Base-by-base conservation (phyloP, 2,888 invertebrate species). In the Bombylius discolor region DNA sequence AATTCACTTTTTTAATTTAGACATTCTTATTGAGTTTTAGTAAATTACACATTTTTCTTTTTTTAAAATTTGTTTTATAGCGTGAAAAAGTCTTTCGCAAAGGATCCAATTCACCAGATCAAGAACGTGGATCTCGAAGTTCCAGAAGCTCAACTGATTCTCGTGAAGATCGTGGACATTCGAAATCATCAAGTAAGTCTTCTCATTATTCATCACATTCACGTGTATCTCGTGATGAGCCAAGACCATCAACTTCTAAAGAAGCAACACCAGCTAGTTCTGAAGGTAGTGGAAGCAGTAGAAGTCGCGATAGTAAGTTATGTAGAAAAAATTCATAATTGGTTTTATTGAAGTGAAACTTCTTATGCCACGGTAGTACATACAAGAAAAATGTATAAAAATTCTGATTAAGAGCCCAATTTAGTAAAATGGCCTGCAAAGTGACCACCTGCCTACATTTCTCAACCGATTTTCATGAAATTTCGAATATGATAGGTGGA, bases 1-100 rank as follows among this genome's bases (percentile, higher is more conserved):
- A 23, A 23, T 11, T 42, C 39, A 11, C 11, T 11, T 11, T 5
- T 1, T 42, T 42, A 36, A 36, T 6, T 8, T 9, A 36, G 6
- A 36, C 36, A 9, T 36, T 8, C 4, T 8, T 3, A 36, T 36
- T n/a, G 23, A 23, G 23, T 23, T 23, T 23, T 23, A 23, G 3
- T 23, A 23, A 23, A 23, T 23, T 23, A 23, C 23, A 23, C 8
- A 42, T 8, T 36, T 5, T 8, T 14, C 9, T 33, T 46, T 5
- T 11, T 32, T 11, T 51, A 51, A 12, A 39, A 36, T 1, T 39
- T 46, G 45, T 13, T 7, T 49, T 56, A 45, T 49, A 58, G 58
- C 50, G 52, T 7, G 58, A 58, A 34, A 58, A 58, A 52, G 54
- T 51, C 47, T 42, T 47, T n/a, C 44, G 53, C n/a, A 46, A 51